A percentile compares a stretch with the other conserved stretches of the same genome.
Conservation (phyloP, 2,888 invertebrate species). For the Cynaeus angustus region DNA sequence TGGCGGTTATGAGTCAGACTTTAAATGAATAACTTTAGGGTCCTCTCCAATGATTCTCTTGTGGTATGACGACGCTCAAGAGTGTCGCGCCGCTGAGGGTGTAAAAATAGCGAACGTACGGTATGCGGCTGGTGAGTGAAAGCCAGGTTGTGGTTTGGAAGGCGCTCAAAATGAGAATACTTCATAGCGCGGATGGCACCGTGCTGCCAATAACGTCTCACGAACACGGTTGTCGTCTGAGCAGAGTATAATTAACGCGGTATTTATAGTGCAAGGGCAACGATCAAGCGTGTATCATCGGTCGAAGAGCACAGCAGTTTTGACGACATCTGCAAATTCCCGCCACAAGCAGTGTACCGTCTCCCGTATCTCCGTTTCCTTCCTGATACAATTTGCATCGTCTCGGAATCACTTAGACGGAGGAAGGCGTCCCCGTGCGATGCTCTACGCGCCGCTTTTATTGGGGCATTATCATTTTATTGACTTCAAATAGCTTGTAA, state of each 20-base stretch:
- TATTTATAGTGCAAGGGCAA: slow-evolving; percentile 72
- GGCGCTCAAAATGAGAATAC: slow-evolving; percentile 70
- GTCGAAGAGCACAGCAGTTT: slow-evolving; percentile 41
- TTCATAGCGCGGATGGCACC: slow-evolving; percentile 66
- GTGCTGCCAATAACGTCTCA: slow-evolving; percentile 70
- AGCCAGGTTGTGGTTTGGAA: slow-evolving; percentile 69
- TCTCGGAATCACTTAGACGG: slow-evolving; percentile 70
- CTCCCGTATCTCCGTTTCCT: slow-evolving; percentile 61
- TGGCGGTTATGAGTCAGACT: background rate
- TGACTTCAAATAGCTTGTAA: slow-evolving; percentile 75
- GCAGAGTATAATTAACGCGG: slow-evolving; percentile 70
- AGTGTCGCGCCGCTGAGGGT: slow-evolving; percentile 42
- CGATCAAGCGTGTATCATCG: slow-evolving; percentile 60
- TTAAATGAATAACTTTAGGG: background rate
- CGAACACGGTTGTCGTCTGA: slow-evolving; percentile 68
- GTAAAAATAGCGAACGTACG: slow-evolving; percentile 67
- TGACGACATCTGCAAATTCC: slow-evolving; percentile 44
- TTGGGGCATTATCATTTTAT: slow-evolving; percentile 74
- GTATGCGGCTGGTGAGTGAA: slow-evolving; percentile 68
- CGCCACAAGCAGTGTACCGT: slow-evolving; percentile 43
- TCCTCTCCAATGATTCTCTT: background rate
- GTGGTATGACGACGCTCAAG: slow-evolving; percentile 7
- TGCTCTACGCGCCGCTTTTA: slow-evolving; percentile 69
- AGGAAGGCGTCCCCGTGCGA: slow-evolving; percentile 63
- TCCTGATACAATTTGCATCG: slow-evolving; percentile 72